Percentiles rank a stretch among this genome's conserved stretches.
Evolutionary conservation across 2,113 vertebrate species (phyloP).

Genomic region (Rhynchopsitta pachyrhyncha): DNA sequence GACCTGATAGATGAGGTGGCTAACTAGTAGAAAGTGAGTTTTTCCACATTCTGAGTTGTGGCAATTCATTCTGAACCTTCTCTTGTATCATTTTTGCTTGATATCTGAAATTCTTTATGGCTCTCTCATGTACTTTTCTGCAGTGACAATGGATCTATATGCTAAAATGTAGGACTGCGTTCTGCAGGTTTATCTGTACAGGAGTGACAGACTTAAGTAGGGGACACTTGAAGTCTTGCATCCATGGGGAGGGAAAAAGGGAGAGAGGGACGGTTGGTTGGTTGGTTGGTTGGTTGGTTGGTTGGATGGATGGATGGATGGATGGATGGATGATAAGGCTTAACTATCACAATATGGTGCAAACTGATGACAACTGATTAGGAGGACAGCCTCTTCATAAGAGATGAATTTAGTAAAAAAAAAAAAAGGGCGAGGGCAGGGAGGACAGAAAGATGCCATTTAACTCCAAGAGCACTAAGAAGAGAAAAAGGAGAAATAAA

Average conservation of each 20-base stretch:
- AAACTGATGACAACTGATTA: neutral
- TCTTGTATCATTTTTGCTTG: neutral
- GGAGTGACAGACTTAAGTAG: neutral
- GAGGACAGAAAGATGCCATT: neutral
- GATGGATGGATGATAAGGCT: neutral
- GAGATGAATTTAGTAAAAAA: neutral
- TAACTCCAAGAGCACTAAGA: neutral
- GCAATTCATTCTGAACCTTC: neutral
- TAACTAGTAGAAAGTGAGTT: neutral
- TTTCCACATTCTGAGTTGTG: neutral
- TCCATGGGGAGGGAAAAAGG: neutral
- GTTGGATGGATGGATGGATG: neutral
- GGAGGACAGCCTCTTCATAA: neutral
- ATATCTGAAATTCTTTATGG: neutral
- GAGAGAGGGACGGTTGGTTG: neutral
- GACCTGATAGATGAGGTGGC: neutral
- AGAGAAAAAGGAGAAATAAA: neutral
- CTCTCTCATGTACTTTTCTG: neutral
- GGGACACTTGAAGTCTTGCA: neutral
- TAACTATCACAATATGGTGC: neutral
- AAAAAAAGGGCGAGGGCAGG: neutral
- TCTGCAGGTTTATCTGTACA: neutral
- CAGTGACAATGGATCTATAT: neutral
- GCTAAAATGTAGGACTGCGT: neutral
- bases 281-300: neutral